A percentile compares a stretch with the other conserved stretches of the same genome.
Evolutionary conservation across 2,113 vertebrate species (phyloP).

Genomic region (Lanius ludovicianus): DNA sequence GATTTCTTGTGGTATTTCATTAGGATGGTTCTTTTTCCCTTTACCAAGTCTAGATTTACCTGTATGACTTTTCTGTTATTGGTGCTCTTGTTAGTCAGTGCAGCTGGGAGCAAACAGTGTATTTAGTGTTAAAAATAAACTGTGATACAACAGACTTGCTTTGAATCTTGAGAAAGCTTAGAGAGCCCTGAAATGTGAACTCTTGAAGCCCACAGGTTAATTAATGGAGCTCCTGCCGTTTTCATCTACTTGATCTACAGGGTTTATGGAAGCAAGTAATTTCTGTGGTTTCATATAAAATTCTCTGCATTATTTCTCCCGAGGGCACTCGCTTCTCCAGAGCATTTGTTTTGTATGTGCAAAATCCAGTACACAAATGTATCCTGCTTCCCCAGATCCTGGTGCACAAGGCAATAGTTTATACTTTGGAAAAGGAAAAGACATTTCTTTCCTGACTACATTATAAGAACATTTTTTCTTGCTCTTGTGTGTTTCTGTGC

Average conservation of each 20-base stretch:
- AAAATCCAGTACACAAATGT: neutral
- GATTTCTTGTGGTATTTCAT: neutral
- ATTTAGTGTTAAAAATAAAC: neutral
- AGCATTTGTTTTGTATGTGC: neutral
- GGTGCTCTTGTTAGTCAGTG: neutral
- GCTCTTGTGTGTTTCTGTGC: neutral
- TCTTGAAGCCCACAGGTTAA: neutral
- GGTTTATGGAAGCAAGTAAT: neutral
- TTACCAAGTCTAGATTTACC: neutral
- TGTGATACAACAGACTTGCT: neutral
- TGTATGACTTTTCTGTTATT: neutral
- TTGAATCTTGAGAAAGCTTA: neutral
- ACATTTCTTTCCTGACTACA: neutral
- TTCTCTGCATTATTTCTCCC: neutral
- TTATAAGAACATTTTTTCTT: neutral
- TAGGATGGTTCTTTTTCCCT: neutral
- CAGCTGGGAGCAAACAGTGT: neutral
- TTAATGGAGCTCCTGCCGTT: neutral
- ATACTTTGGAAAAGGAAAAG: neutral
- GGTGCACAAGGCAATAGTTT: neutral
- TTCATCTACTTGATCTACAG: neutral
- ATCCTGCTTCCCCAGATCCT: neutral
- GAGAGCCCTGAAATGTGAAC: neutral
- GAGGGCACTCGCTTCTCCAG: neutral
- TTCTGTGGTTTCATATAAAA: constrained; percentile 35